Conservation (phyloP, 37 sponge, comb jelly and placozoan genomes). For the Hormiphora californensis region DNA sequence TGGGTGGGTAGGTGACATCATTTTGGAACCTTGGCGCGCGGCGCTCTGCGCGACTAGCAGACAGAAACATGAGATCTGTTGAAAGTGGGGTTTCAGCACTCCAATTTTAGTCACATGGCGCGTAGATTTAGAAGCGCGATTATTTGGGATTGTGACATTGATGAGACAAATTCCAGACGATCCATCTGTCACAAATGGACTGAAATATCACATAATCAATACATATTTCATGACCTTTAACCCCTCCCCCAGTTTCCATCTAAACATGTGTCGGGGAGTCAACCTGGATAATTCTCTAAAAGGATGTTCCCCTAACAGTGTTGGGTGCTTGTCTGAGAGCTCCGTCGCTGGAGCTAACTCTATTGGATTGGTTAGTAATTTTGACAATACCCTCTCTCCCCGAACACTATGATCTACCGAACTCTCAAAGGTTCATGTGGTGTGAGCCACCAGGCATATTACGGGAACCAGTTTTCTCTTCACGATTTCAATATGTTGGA, state of each 20-base stretch:
- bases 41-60: neutral
- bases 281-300: neutral
- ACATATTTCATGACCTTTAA: neutral
- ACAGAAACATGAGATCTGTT: neutral
- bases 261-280: neutral
- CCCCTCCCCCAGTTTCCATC: neutral
- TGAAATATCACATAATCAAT: neutral
- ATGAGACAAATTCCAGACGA: neutral
- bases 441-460: no score
- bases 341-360: neutral
- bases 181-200: neutral
- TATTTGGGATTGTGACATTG: neutral
- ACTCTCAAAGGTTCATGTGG: no score
- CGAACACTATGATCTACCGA: neutral
- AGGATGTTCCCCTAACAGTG: neutral
- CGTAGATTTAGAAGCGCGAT: neutral
- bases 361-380: constrained; percentile 14
- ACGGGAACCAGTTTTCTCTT: no score
- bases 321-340: neutral
- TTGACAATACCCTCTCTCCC: neutral
- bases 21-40: neutral
- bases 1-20: neutral
- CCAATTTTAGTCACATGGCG: neutral
- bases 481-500: no score
- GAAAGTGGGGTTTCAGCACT: neutral